Percentiles rank a stretch among this genome's conserved stretches.
Evolutionary conservation across 2,888 invertebrate species (phyloP).

Genomic region (Neocrepidodera transversa): DNA sequence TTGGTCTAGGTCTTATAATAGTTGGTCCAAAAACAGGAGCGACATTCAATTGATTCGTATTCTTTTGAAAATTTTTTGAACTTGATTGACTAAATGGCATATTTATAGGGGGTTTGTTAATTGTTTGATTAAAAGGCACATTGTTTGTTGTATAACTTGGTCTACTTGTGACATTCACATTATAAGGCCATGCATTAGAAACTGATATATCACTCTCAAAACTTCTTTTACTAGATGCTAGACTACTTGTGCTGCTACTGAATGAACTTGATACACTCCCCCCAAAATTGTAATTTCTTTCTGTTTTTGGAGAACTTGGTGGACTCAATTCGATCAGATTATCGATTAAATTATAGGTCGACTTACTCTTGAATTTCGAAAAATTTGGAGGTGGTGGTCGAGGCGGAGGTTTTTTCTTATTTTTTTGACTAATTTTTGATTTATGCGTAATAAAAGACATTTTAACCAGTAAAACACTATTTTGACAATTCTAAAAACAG

Average conservation of each 20-base stretch:
- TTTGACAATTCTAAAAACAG: background rate
- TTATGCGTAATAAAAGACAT: conserved; percentile 42
- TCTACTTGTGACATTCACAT: background rate
- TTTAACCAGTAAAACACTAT: background rate
- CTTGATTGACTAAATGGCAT: conserved; percentile 19
- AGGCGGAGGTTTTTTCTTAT: conserved; percentile 75
- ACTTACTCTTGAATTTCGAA: conserved; percentile 54
- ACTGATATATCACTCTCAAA: conserved; percentile 69
- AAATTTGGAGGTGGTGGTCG: conserved; percentile 74
- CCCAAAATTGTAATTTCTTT: conserved; percentile 52
- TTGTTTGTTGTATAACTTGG: conserved; percentile 1
- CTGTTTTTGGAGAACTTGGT: conserved; percentile 58
- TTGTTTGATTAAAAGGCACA: conserved; percentile 17
- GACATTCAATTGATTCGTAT: conserved; percentile 23
- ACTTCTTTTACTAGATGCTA: conserved; percentile 79
- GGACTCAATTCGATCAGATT: conserved; percentile 64
- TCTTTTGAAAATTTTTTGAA: background rate
- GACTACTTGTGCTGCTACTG: conserved; percentile 62
- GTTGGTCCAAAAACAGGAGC: conserved; percentile 66
- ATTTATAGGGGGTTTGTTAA: conserved; percentile 4
- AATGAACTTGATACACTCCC: conserved; percentile 58
- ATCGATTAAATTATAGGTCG: conserved; percentile 54
- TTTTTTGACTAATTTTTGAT: conserved; percentile 40
- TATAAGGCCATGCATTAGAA: conserved; percentile 58
- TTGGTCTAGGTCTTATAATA: conserved; percentile 69